Conservation (phyloP, 2,113 vertebrate genomes). For the Clarias macrocephalus region DNA sequence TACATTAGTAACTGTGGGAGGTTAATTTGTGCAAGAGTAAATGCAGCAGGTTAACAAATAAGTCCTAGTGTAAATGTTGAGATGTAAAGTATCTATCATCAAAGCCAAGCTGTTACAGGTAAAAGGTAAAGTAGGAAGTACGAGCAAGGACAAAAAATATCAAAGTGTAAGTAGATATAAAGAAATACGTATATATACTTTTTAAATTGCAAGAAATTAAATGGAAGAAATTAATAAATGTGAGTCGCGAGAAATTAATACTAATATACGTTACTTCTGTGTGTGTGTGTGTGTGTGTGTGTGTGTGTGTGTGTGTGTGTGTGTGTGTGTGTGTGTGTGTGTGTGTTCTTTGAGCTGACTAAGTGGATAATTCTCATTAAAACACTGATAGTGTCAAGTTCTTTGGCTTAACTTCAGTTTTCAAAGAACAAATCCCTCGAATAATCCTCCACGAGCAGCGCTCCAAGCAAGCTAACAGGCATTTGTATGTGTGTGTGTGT, state of each 20-base stretch:
- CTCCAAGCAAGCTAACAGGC: slow-evolving; percentile 39
- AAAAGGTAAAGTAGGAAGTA: not conserved
- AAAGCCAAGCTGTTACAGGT: not conserved
- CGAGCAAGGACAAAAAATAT: not conserved
- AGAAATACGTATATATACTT: no score
- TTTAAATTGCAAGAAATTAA: not conserved
- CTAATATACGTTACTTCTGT: not conserved
- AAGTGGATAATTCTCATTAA: slow-evolving; percentile 43
- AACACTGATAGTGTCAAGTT: slow-evolving; percentile 35
- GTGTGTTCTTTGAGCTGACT: slow-evolving; percentile 14
- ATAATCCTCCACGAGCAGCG: slow-evolving; percentile 41
- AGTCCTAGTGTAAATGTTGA: not conserved
- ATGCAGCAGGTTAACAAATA: not conserved
- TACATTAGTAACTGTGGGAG: not conserved
- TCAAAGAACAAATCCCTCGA: slow-evolving; percentile 42
- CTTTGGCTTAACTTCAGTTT: slow-evolving; percentile 41
- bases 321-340: slow-evolving; percentile 37
- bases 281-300: slow-evolving; percentile 20
- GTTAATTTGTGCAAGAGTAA: not conserved
- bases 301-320: slow-evolving; percentile 8
- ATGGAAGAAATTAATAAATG: no score
- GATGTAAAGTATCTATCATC: not conserved
- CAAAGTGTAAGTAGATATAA: no score
- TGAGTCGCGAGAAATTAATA: not conserved
- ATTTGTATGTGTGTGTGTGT: slow-evolving; percentile 25